Evolutionary conservation across 2,113 vertebrate species (phyloP), one percentile per base, ranked within the genome.

Genomic region (Uria lomvia): DNA sequence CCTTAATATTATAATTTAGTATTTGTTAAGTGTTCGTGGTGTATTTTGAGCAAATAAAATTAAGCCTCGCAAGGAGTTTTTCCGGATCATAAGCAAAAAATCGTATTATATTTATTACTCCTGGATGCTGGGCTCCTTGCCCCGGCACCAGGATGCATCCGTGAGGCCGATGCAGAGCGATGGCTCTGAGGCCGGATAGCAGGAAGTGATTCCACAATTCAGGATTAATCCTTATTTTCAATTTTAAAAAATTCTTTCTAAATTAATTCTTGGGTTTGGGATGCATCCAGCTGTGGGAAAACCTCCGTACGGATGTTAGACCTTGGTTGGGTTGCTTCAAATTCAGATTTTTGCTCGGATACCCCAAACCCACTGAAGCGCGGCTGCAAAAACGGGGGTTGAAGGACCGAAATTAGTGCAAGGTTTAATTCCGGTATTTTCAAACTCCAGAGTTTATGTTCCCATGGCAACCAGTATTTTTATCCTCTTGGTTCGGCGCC

Each of bases 401-500:
- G 77, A n/a, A 63, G 58, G 75, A 29, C 42, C 0, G 0, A 74
- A 95, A 94, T 91, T 92, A 93, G 86, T n/a, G 43, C 60, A 12
- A 84, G 82, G 59, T 90, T 96, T 92, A 93, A 92, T 94, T 93
- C 79, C 36, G 23, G 58, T 88, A 23, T 84, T 95, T 94, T 84
- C 83, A 67, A 90, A 93, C 88, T 84, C 82, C 3, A 11, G 93
- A 86, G 78, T 96, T 95, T 86, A 47, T 15, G 95, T 96, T 97
- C 68, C 96, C 86, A 94, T 96, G 79, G 86, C 88, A 96, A 97
- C 95, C 7, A 29, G 94, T 94, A 96, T 95, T 95, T 96, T 96
- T 96, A 96, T 95, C 92, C 75, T 86, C 88, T 38, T 78, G 58
- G 42, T 86, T 94, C 13, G 32, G 82, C 2, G 20, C 82, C 49